These are phyloP conservation scores for Listronotus bonariensis DNA, from an alignment of 1,140 invertebrate genomes.

Conservation along the genomic window DNA sequence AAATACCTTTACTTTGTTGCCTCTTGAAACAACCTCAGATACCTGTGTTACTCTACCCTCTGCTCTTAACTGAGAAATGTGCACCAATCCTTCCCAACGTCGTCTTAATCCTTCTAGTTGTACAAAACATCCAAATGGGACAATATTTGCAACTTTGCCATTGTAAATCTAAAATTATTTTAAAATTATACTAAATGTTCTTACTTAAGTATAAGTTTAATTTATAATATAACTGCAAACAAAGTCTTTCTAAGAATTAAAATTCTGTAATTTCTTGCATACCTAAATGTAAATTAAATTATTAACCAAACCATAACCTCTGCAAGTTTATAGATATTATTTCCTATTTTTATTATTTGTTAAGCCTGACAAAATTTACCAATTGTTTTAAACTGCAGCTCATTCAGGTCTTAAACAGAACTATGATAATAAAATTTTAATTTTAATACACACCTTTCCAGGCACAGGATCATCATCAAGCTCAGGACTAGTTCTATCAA, in stretches of 20 bases:
- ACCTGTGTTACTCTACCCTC: conserved; percentile 95
- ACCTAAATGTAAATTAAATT: too few species aligned
- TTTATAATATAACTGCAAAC: too few species aligned
- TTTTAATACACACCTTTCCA: conserved; percentile 59
- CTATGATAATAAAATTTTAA: conserved; percentile 8
- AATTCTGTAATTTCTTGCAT: too few species aligned
- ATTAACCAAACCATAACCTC: too few species aligned
- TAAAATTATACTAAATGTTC: not conserved
- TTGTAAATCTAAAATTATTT: conserved; percentile 76
- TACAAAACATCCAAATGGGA: conserved; percentile 97
- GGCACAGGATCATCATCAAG: conserved; percentile 68
- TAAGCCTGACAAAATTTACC: too few species aligned
- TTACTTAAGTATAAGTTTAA: too few species aligned
- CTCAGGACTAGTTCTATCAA: conserved; percentile 58
- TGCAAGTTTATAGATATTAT: too few species aligned
- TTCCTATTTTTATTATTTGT: too few species aligned
- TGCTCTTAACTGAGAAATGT: conserved; percentile 92
- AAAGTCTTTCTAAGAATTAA: too few species aligned
- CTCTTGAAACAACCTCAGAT: conserved; percentile 88
- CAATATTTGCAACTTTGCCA: conserved; percentile 94
- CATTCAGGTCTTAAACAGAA: too few species aligned
- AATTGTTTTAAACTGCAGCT: too few species aligned
- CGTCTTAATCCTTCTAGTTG: conserved; percentile 88
- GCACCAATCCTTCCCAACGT: conserved; percentile 94
- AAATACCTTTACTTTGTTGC: conserved; percentile 86